Percentiles rank a stretch among this genome's conserved stretches.
phyloP scores from a whole-genome alignment of 2,797 vertebrate genomes.

The Gallinago solitaria region DNA sequence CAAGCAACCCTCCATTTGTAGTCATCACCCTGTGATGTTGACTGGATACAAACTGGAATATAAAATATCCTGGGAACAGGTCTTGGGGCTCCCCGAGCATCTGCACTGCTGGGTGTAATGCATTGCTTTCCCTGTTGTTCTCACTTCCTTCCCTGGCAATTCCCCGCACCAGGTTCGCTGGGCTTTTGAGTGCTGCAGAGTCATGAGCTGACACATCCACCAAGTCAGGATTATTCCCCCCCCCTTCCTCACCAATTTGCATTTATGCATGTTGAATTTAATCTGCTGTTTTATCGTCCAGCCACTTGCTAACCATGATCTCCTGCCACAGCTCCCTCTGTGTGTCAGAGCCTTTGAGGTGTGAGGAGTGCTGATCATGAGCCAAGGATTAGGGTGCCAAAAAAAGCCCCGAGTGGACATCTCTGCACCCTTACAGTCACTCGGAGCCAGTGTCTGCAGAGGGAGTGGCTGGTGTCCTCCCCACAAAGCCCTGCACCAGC shows the following conservation, averaged over 20 bases:
- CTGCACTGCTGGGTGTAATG: fast-evolving
- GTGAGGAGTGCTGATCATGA: neutral
- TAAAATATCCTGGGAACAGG: neutral
- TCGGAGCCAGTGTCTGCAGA: neutral
- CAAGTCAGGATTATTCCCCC: neutral
- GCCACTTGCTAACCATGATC: neutral
- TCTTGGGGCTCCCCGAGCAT: neutral
- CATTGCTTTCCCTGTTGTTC: neutral
- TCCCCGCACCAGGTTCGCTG: fast-evolving
- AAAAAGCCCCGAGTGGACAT: neutral
- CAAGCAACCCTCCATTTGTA: neutral
- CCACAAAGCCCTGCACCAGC: fast-evolving
- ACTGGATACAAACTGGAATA: neutral
- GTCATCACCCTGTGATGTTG: neutral
- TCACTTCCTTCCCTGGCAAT: neutral
- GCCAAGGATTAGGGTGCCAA: neutral
- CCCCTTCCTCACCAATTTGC: neutral
- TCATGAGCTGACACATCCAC: neutral
- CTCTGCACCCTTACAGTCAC: neutral
- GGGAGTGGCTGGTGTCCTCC: neutral
- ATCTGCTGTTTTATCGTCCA: neutral
- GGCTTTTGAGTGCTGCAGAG: neutral
- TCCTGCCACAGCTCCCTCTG: neutral
- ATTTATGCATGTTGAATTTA: slow-evolving; percentile 12
- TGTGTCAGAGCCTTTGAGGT: fast-evolving